These are phyloP conservation scores for Synchiropus splendidus DNA, from an alignment of 2,113 vertebrate species.

Conservation along the genomic window DNA sequence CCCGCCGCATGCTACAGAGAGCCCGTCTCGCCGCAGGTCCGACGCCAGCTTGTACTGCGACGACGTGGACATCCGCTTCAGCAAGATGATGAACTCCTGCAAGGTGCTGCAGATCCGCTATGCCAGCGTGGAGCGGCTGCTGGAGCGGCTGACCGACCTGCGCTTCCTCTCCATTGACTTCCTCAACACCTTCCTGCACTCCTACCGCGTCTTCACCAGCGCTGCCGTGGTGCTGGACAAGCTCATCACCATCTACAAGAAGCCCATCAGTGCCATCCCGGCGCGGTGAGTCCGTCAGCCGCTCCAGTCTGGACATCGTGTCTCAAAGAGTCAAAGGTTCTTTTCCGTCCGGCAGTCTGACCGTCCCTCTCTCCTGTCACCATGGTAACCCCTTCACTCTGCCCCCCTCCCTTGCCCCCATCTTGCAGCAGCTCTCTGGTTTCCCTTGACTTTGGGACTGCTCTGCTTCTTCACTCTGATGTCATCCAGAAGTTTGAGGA, in stretches of 20 bases:
- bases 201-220: constrained; percentile 90
- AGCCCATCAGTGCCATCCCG: constrained; percentile 92
- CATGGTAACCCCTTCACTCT: constrained; percentile 68
- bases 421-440: constrained; percentile 29
- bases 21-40: too few species aligned
- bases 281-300: constrained; percentile 83
- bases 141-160: constrained; percentile 90
- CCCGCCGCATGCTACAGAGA: too few species aligned
- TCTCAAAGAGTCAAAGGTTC: too few species aligned
- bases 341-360: constrained; percentile 53
- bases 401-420: constrained; percentile 46
- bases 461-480: constrained; percentile 34
- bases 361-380: constrained; percentile 63
- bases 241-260: constrained; percentile 95
- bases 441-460: constrained; percentile 70
- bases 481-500: too few species aligned
- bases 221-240: constrained; percentile 89
- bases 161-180: constrained; percentile 97
- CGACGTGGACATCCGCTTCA: constrained; percentile 96
- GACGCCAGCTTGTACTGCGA: constrained; percentile 94
- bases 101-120: constrained; percentile 98
- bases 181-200: constrained; percentile 96
- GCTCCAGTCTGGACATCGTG: too few species aligned
- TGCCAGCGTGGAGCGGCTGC: constrained; percentile 85
- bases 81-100: constrained; percentile 99